These are phyloP conservation scores for Scaptomyza parva DNA, from an alignment of 2,888 invertebrate species.

Conservation along the genomic window DNA sequence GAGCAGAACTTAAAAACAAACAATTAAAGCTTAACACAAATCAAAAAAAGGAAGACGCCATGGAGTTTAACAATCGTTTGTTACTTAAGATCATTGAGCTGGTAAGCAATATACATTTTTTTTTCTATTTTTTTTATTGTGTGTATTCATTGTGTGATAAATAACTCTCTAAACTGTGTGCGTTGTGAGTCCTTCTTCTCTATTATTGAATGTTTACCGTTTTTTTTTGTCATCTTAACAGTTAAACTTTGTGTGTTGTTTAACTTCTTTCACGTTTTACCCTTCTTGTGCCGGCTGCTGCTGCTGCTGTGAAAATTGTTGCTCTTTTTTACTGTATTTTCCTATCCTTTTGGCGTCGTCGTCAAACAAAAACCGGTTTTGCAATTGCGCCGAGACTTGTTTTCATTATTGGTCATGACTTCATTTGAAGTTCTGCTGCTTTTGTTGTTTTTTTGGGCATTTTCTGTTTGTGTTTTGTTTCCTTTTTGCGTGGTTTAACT, in stretches of 20 bases:
- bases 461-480: constrained; percentile 5
- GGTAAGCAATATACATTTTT: constrained; percentile 70
- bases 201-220: neutral
- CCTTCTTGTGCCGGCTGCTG: constrained; percentile 11
- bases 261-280: neutral
- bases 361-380: constrained; percentile 55
- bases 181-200: constrained; percentile 6
- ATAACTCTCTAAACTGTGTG: constrained; percentile 8
- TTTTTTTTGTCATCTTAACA: too few species aligned
- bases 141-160: neutral
- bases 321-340: neutral
- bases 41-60: constrained; percentile 35
- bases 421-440: constrained; percentile 35
- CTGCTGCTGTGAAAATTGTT: constrained; percentile 14
- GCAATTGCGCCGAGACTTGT: constrained; percentile 32
- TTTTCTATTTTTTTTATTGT: neutral
- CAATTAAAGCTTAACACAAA: constrained; percentile 17
- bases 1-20: constrained; percentile 20
- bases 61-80: constrained; percentile 84
- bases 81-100: constrained; percentile 83
- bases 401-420: constrained; percentile 46
- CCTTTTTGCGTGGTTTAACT: constrained; percentile 25
- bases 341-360: neutral
- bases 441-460: constrained; percentile 22
- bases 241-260: constrained; percentile 14